A percentile compares a stretch with the other conserved stretches of the same genome.
Evolutionary conservation across 2,113 vertebrate genomes (phyloP).

Genomic region (Pogonocichla stellata): DNA sequence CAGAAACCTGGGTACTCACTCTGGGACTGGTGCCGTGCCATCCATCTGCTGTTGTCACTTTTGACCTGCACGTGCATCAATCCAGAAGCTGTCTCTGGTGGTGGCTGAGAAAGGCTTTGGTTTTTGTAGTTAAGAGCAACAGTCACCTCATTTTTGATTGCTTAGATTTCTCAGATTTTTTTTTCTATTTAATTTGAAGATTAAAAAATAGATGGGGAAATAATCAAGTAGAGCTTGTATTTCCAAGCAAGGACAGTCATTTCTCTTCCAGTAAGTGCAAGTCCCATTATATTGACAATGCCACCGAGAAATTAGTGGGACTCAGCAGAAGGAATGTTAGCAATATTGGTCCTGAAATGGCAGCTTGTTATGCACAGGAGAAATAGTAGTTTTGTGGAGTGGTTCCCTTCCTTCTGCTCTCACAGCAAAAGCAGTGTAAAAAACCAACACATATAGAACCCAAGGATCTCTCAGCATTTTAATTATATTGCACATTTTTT

Average conservation of each 20-base stretch:
- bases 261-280: constrained; percentile 33
- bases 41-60: not conserved
- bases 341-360: not conserved
- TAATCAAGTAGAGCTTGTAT: not conserved
- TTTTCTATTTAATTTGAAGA: no score
- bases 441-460: not conserved
- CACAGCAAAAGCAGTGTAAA: not conserved
- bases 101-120: not conserved
- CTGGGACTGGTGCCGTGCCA: not conserved
- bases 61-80: not conserved
- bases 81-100: not conserved
- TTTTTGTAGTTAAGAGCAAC: not conserved
- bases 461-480: not conserved
- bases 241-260: not conserved
- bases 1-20: not conserved
- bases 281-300: not conserved
- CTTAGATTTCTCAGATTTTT: not conserved
- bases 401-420: not conserved
- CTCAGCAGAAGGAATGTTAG: not conserved
- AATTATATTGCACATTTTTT: not conserved
- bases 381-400: not conserved
- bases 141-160: not conserved
- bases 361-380: not conserved
- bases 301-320: constrained; percentile 27
- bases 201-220: not conserved